These are phyloP conservation scores for Sepiola atlantica DNA, from an alignment of 2,888 invertebrate genomes.

Conservation along the genomic window DNA sequence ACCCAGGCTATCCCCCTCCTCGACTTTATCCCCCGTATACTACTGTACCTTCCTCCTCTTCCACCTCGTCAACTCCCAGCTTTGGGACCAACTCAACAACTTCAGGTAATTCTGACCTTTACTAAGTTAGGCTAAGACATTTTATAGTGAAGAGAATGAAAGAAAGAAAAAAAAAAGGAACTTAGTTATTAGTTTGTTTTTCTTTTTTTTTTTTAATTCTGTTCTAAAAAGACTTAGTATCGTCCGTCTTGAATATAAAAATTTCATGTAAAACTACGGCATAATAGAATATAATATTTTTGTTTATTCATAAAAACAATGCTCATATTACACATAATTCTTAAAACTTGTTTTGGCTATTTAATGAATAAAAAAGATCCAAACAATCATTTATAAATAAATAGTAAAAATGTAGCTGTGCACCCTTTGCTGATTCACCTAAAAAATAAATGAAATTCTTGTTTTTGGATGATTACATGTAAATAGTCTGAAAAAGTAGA, in stretches of 20 bases:
- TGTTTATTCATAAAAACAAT: neutral
- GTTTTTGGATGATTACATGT: no score
- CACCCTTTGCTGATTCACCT: no score
- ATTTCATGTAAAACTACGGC: neutral
- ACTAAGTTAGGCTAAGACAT: neutral
- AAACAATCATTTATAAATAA: no score
- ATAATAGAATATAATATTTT: neutral
- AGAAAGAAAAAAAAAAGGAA: neutral
- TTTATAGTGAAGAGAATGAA: neutral
- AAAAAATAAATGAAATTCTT: no score
- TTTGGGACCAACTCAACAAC: conserved; percentile 62
- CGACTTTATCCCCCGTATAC: conserved; percentile 48
- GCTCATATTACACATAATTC: no score
- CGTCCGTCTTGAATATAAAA: neutral
- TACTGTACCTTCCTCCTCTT: conserved; percentile 24
- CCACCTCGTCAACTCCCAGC: conserved; percentile 52
- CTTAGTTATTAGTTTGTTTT: neutral
- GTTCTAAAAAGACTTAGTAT: neutral
- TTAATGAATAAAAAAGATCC: no score
- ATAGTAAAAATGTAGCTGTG: no score
- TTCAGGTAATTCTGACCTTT: conserved; percentile 49
- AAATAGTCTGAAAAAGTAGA: no score
- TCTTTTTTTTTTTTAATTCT: neutral
- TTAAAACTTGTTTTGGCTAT: no score
- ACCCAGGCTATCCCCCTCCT: conserved; percentile 54